A percentile compares a stretch with the other conserved stretches of the same genome.
phyloP scores from a whole-genome alignment of 2,888 invertebrate species.

The Toxonevra muliebris region DNA sequence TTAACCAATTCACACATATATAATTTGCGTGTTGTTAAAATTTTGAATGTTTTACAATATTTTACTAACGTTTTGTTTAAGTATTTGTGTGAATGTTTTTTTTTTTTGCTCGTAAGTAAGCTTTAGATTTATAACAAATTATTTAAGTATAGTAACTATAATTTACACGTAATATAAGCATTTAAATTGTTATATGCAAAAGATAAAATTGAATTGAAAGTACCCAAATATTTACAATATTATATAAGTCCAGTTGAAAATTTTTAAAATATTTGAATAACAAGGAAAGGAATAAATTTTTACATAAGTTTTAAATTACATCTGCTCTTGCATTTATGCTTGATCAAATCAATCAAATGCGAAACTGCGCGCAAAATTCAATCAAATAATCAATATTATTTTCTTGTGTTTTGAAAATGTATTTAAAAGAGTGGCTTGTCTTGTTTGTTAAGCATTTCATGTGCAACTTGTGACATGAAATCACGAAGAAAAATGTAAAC shows the following conservation, averaged over 20 bases:
- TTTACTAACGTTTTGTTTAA: background rate
- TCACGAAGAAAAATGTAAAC: no score
- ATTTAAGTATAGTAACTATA: slow-evolving; percentile 24
- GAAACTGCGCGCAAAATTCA: no score
- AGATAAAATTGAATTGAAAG: slow-evolving; percentile 4
- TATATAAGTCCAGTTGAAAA: slow-evolving; percentile 19
- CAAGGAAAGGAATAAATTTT: background rate
- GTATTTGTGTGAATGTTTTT: background rate
- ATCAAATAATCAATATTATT: no score
- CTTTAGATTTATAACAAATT: slow-evolving; percentile 2
- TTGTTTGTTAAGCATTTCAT: no score
- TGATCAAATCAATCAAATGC: no score
- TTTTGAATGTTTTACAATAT: background rate
- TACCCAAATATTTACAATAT: background rate
- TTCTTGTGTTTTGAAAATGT: no score
- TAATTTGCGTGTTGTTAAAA: background rate
- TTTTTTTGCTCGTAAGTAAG: background rate
- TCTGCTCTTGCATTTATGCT: no score
- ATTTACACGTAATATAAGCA: slow-evolving; percentile 22
- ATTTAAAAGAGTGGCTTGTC: no score
- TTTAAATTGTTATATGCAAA: slow-evolving; percentile 20
- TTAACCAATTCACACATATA: no score
- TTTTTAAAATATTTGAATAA: slow-evolving; percentile 13
- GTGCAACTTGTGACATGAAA: no score
- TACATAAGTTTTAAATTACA: no score